Evolutionary conservation across 2,113 vertebrate genomes (phyloP).

Genomic region (Festucalex cinctus): DNA sequence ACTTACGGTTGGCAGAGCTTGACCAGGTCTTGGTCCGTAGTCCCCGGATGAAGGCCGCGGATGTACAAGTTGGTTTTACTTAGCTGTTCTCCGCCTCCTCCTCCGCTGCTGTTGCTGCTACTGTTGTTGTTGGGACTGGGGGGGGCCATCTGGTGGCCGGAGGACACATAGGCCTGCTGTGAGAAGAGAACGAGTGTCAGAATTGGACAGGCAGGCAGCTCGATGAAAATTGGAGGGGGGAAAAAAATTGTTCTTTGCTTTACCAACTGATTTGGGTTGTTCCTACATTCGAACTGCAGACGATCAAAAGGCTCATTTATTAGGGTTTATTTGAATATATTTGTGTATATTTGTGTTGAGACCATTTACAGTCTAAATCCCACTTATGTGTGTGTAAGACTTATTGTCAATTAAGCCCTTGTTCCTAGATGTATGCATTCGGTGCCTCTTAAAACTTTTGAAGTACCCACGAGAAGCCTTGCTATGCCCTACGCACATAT

Average conservation of each 20-base stretch:
- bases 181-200: constrained; percentile 35
- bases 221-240: neutral
- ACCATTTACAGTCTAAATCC: too few species aligned
- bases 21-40: constrained; percentile 96
- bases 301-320: too few species aligned
- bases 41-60: constrained; percentile 93
- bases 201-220: too few species aligned
- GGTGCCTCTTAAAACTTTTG: too few species aligned
- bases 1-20: constrained; percentile 98
- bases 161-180: constrained; percentile 97
- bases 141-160: constrained; percentile 95
- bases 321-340: too few species aligned
- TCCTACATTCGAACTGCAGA: too few species aligned
- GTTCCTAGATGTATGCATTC: too few species aligned
- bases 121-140: constrained; percentile 96
- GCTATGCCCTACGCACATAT: neutral
- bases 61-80: constrained; percentile 93
- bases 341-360: too few species aligned
- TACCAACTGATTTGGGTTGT: neutral
- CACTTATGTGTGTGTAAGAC: too few species aligned
- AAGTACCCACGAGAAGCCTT: too few species aligned
- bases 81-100: constrained; percentile 86
- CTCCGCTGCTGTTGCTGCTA: constrained; percentile 80
- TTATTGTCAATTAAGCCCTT: too few species aligned
- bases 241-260: neutral